Percentiles rank a stretch among this genome's conserved stretches.
These are phyloP conservation scores for Ailuropoda melanoleuca DNA, from an alignment of 2,113 vertebrate genomes.

Conservation along the genomic window DNA sequence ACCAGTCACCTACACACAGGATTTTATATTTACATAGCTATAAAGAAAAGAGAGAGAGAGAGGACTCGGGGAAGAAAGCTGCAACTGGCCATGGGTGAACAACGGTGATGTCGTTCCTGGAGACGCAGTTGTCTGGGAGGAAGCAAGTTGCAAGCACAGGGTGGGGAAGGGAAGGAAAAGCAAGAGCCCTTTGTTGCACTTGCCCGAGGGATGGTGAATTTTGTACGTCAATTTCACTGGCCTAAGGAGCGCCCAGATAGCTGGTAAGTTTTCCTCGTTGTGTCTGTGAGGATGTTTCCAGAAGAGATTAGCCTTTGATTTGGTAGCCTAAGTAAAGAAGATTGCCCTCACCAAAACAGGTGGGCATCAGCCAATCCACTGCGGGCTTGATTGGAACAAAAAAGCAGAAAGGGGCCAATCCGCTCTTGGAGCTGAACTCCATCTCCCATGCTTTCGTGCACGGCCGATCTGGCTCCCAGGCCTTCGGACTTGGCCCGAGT, in stretches of 20 bases:
- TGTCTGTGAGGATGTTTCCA: not conserved
- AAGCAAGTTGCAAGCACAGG: too few relatives aligned
- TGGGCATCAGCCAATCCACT: accelerated
- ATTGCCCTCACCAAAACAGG: not conserved
- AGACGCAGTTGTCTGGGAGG: not conserved
- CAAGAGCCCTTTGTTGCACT: accelerated
- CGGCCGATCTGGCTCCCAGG: not conserved
- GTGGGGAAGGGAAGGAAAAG: accelerated
- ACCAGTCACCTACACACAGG: not conserved
- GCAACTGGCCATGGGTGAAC: not conserved
- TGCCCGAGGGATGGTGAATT: not conserved
- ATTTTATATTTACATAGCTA: not conserved
- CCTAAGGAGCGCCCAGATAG: not conserved
- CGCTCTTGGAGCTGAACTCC: not conserved
- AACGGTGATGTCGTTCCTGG: accelerated
- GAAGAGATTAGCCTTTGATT: not conserved
- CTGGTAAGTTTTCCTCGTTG: not conserved
- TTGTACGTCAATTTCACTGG: not conserved
- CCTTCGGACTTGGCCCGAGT: not conserved
- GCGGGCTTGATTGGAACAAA: not conserved
- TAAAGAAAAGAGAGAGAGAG: not conserved
- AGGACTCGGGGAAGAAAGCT: not conserved
- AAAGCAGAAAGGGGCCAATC: not conserved
- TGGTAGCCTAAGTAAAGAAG: not conserved
- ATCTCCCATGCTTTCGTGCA: not conserved